These are phyloP conservation scores for Odocoileus hemionus DNA, from an alignment of 2,113 vertebrate species.

Conservation along the genomic window DNA sequence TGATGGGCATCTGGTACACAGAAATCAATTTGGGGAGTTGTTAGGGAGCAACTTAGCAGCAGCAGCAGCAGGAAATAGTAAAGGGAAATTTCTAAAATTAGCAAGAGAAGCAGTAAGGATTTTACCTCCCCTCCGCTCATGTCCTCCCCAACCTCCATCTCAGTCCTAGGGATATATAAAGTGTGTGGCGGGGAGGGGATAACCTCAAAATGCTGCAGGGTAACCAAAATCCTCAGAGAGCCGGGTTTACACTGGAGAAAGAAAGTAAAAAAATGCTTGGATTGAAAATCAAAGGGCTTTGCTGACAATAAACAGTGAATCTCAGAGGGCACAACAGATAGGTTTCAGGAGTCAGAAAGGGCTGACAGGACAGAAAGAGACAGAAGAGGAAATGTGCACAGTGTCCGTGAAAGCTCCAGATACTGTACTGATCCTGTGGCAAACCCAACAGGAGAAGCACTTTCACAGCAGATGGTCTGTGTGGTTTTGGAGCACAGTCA, in stretches of 20 bases:
- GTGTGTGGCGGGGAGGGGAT: neutral
- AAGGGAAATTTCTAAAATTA: neutral
- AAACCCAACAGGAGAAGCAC: neutral
- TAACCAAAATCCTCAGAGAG: neutral
- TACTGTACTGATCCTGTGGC: neutral
- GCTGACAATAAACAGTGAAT: neutral
- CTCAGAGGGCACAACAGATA: neutral
- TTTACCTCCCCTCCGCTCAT: rapidly evolving
- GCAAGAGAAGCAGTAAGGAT: neutral
- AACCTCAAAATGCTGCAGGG: neutral
- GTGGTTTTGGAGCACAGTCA: neutral
- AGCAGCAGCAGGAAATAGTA: neutral
- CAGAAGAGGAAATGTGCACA: neutral
- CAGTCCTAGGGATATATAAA: neutral
- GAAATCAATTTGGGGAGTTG: neutral
- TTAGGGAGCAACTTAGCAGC: neutral
- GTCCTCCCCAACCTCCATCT: neutral
- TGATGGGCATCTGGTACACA: rapidly evolving
- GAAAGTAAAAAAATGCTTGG: neutral
- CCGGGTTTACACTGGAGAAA: neutral
- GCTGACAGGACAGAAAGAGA: neutral
- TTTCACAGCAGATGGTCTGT: neutral
- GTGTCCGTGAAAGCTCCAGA: neutral
- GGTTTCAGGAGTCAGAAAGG: neutral
- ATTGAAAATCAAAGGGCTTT: neutral